Base-by-base conservation (phyloP, 2,113 vertebrate species). In the Macrotus californicus region DNA sequence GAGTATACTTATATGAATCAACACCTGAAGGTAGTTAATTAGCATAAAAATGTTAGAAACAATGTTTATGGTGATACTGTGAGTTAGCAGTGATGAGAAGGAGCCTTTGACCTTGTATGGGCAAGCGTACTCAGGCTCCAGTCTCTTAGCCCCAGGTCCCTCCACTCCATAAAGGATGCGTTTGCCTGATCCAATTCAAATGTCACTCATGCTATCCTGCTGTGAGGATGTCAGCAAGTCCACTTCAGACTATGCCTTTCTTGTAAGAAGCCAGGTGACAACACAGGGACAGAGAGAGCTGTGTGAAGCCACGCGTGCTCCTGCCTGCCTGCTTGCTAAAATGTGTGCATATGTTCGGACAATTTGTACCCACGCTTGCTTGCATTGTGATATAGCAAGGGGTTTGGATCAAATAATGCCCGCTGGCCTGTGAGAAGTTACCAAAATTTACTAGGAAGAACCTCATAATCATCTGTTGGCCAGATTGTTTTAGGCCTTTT, bases 401-500 rank as follows among this genome's bases (percentile, higher is more conserved):
- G 50, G 9, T 50, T 76, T 85, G 72, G 43, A 11, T 94, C 36
- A 83, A 79, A 39, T 87, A 50, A 92, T 9, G 31, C 7, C 10
- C 5, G 39, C 15, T 29, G 15, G 43, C 48, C 46, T 41, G 10
- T 66, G 93, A 64, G 79, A 92, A 89, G 87, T 61, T 77, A 50
- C 61, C 4, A 2, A 34, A 52, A 66, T 79, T 86, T 89, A 46
- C 50, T 50, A 76, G 52, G 36, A 94, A 89, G 67, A 73, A 39
- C 21, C 16, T 83, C 12, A 19, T 48, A 29, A 61, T 15, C 46
- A 15, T 86, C 61, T 77, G 1, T 21, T 79, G 73, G 4, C 67
- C 70, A 61, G 43, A 86, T 39, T 56, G 46, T 19, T 61, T 95
- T 70, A 94, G 19, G 24, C n/a, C 48, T 82, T 61, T 96, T 41